Conservation (phyloP, 2,888 invertebrate species). For the Theretra japonica region DNA sequence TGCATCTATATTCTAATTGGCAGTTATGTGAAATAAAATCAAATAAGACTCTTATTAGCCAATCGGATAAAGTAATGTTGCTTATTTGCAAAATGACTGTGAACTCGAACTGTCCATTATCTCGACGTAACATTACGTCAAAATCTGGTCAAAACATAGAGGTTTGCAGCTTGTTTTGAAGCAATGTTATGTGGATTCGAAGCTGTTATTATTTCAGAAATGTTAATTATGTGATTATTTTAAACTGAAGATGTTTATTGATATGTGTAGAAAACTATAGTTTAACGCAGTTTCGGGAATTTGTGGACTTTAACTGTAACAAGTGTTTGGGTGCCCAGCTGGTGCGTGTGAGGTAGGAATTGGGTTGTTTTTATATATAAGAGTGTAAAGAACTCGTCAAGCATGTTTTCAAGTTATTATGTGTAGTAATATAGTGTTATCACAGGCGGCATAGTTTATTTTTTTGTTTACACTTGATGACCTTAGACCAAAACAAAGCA, state of each 20-base stretch:
- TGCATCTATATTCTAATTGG: neutral
- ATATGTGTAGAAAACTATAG: constrained; percentile 27
- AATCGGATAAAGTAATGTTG: neutral
- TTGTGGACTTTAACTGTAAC: constrained; percentile 45
- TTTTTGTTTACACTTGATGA: constrained; percentile 13
- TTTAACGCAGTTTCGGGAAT: constrained; percentile 34
- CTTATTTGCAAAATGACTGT: constrained; percentile 14
- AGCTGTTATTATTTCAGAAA: constrained; percentile 39
- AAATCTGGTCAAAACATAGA: constrained; percentile 68
- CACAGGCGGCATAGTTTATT: neutral
- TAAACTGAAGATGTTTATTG: constrained; percentile 40
- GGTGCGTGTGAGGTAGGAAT: constrained; percentile 53
- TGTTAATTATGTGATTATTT: constrained; percentile 36
- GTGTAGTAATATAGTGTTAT: neutral
- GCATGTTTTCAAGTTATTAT: constrained; percentile 17
- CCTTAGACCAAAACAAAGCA: constrained; percentile 21
- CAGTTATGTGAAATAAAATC: neutral
- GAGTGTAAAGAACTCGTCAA: neutral
- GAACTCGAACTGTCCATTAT: neutral
- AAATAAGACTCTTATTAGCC: constrained; percentile 2
- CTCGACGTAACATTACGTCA: constrained; percentile 45
- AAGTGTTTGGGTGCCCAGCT: constrained; percentile 64
- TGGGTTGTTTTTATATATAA: constrained; percentile 16
- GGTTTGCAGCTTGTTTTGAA: constrained; percentile 63
- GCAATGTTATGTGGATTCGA: constrained; percentile 39